Evolutionary conservation across 1,140 invertebrate species (phyloP).

Genomic region (Drosophila azteca): DNA sequence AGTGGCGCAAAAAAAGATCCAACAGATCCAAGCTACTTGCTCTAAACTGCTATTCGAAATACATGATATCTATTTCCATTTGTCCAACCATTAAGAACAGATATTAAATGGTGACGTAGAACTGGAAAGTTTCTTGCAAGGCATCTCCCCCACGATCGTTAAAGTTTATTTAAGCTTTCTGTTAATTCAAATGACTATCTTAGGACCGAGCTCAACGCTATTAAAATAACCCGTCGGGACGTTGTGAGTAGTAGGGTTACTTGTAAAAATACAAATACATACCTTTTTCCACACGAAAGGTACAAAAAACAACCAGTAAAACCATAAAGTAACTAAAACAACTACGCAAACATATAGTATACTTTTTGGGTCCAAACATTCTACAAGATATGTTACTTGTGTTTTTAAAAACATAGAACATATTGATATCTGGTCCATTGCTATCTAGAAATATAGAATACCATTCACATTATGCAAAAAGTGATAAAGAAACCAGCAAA

Average conservation of each 20-base stretch:
- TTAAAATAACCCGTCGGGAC: too few species aligned
- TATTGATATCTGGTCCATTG: constrained; percentile 10
- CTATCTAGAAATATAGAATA: background rate
- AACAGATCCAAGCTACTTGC: too few species aligned
- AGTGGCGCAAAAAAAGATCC: too few species aligned
- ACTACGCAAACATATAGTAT: background rate
- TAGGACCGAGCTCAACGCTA: background rate
- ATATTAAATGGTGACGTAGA: too few species aligned
- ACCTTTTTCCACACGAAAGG: constrained; percentile 65
- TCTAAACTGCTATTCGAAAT: too few species aligned
- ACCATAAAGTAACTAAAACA: constrained; percentile 7
- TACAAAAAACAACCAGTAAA: constrained; percentile 63
- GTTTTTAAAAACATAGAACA: constrained; percentile 3
- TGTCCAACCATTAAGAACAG: too few species aligned
- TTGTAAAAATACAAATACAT: constrained; percentile 13
- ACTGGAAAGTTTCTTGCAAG: too few species aligned
- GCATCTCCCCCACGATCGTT: too few species aligned
- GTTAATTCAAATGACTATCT: too few species aligned
- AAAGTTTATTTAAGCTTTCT: too few species aligned
- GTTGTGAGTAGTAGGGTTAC: background rate
- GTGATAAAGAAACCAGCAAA: background rate
- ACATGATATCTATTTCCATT: too few species aligned
- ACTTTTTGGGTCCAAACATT: background rate
- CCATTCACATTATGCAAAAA: background rate
- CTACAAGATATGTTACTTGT: background rate